Evolutionary conservation across 2,888 invertebrate species (phyloP), one percentile per base, ranked within the genome.

Genomic region (Patella depressa): DNA sequence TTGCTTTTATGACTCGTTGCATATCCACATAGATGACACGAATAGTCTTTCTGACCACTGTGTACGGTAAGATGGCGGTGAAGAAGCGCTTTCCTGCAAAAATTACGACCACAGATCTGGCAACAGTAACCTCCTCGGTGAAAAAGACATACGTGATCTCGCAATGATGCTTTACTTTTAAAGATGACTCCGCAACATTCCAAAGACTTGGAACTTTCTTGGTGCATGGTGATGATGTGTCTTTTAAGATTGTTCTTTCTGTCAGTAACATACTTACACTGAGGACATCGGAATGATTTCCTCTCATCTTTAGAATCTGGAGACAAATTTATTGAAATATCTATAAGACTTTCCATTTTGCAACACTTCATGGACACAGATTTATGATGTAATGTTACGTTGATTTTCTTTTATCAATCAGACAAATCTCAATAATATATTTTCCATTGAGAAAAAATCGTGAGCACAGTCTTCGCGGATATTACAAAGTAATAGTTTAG

Each of bases 1-100:
- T 92, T 92, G 79, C 91, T 91, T 81, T 92, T 92, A 83, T 92
- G 92, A 77, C 92, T 92, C 7, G 92, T 92, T 57, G 91, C 91
- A 81, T 92, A 92, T 19, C 87, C 87, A 82, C 92, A 92, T 5
- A 87, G 77, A n/a, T 83, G 76, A 81, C 92, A 92, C 12, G 85
- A 84, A 86, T 89, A 92, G 73, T 92, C 92, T 81, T 92, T 92
- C 80, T 88, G 87, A 0, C 92, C 92, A 74, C 91, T 92, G 85
- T 92, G 92, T 14, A 92, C 92, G 2, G 91, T 88, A 76, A 91
- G 84, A 82, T 92, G 92, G 29, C 92, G 87, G 69, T 90, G 87
- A 24, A 92, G 88, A 54, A 92, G 87, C 0, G 92, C 92, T 81
- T 92, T 91, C 12, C 92, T 87, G 79, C 90, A 91, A 82, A 92